Evolutionary conservation across 2,797 vertebrate species (phyloP).

Genomic region (Dermochelys coriacea): DNA sequence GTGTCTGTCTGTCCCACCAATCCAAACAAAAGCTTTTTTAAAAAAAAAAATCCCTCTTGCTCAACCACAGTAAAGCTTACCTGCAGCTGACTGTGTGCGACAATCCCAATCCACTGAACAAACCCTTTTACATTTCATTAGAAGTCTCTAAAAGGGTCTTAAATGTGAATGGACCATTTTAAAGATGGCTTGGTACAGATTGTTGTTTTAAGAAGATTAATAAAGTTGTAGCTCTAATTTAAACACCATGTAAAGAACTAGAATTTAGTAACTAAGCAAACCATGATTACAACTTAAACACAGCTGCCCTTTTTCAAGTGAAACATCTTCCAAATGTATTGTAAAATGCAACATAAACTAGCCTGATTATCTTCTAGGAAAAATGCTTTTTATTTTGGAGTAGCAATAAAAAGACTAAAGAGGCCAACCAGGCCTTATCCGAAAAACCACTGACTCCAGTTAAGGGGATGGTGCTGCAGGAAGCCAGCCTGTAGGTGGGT

Average conservation of each 20-base stretch:
- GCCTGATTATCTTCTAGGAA: conserved; percentile 87
- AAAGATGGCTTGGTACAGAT: conserved; percentile 52
- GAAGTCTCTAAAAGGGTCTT: background rate
- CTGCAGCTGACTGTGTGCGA: accelerated
- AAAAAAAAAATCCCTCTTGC: background rate
- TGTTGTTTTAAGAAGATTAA: background rate
- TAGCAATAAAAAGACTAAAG: conserved; percentile 83
- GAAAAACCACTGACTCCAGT: conserved; percentile 74
- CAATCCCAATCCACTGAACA: background rate
- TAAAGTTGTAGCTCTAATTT: background rate
- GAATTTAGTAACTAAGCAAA: background rate
- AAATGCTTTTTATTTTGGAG: conserved; percentile 84
- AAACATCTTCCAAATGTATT: background rate
- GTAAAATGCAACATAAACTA: conserved; percentile 67
- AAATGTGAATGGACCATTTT: conserved; percentile 61
- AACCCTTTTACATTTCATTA: background rate
- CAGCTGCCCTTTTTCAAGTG: background rate
- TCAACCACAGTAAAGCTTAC: background rate
- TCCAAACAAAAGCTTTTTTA: accelerated
- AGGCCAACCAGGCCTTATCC: conserved; percentile 74
- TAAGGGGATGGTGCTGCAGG: conserved; percentile 74
- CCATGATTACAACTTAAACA: background rate
- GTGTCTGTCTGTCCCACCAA: conserved; percentile 31
- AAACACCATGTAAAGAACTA: background rate
- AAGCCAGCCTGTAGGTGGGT: conserved; percentile 84